A percentile compares a stretch with the other conserved stretches of the same genome.
These are phyloP conservation scores for Ceratotherium simum DNA, from an alignment of 2,113 vertebrate species.

Conservation along the genomic window DNA sequence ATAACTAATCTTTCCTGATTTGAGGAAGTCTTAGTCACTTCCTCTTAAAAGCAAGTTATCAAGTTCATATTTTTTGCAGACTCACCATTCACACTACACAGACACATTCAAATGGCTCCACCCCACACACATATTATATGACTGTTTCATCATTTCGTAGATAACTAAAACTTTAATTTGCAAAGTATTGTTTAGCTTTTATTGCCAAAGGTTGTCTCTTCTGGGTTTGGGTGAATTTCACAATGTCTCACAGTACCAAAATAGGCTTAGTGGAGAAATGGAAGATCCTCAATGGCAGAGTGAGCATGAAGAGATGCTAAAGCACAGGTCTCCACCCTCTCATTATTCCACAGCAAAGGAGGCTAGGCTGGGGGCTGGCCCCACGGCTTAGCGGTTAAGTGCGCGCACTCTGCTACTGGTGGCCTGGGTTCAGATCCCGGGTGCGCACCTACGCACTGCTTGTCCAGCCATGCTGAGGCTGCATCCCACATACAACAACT, in stretches of 20 bases:
- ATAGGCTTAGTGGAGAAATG: not conserved
- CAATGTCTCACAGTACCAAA: not conserved
- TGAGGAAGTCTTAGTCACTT: not conserved
- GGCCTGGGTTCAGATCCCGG: too few relatives aligned
- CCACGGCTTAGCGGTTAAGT: too few relatives aligned
- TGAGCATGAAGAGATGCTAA: not conserved
- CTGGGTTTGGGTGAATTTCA: not conserved
- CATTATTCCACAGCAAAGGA: not conserved
- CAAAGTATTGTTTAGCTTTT: not conserved
- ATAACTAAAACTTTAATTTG: not conserved
- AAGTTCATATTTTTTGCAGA: not conserved
- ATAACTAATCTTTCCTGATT: not conserved
- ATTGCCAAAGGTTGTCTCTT: not conserved
- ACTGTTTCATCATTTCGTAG: not conserved
- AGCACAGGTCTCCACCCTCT: accelerated
- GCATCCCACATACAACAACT: too few relatives aligned
- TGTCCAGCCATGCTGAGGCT: too few relatives aligned
- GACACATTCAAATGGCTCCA: not conserved
- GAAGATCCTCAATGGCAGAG: not conserved
- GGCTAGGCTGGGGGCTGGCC: accelerated
- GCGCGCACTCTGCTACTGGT: too few relatives aligned
- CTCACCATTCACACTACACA: not conserved
- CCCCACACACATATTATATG: not conserved
- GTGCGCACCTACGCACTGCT: too few relatives aligned
- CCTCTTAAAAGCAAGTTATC: not conserved